Evolutionary conservation across 2,113 vertebrate genomes (phyloP), one percentile per base, ranked within the genome.

Genomic region (Pterocles orientalis): DNA sequence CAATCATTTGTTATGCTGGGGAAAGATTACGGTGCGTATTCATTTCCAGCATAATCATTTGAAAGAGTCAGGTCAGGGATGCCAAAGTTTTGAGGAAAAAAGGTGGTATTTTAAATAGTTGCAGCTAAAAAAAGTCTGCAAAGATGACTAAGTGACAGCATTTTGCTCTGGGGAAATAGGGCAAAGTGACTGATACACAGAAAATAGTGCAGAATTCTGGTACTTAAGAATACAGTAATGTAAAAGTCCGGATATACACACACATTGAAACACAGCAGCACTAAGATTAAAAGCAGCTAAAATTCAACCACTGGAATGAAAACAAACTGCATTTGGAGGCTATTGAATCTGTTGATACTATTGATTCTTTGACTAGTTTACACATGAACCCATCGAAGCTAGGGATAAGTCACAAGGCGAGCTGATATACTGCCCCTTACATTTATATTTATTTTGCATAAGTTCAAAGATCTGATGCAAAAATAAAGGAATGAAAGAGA

Each of bases 1-100:
- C 83, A 69, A 80, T 82, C 62, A 91, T 78, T 77, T 89, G 62
- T 82, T 91, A 68, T 86, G 87, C 51, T 78, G 88, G 58, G 41
- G 80, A 58, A 86, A 88, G 78, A 88, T 89, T 82, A 72, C 48
- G 48, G 33, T 50, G 73, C 73, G 31, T 39, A 58, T 31, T 90
- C 41, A 7, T 70, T 92, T 76, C 41, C 23, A 75, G 43, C 45
- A 61, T 45, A 78, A 58, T 88, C 56, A 76, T 79, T 93, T 95
- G 65, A 62, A 95, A 95, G 45, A 88, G 36, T 47, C 83, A 92
- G 61, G n/a, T 56, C 26, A 3, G 33, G 33, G 48, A 95, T 69
- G 87, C 20, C 15, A 3, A 88, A 68, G 14, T 60, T 60, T 82
- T 69, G 47, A 77, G 24, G 23, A 43, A 91, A 53, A 91, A 70